phyloP scores from a whole-genome alignment of 1,140 invertebrate species.

The Hyles euphorbiae region DNA sequence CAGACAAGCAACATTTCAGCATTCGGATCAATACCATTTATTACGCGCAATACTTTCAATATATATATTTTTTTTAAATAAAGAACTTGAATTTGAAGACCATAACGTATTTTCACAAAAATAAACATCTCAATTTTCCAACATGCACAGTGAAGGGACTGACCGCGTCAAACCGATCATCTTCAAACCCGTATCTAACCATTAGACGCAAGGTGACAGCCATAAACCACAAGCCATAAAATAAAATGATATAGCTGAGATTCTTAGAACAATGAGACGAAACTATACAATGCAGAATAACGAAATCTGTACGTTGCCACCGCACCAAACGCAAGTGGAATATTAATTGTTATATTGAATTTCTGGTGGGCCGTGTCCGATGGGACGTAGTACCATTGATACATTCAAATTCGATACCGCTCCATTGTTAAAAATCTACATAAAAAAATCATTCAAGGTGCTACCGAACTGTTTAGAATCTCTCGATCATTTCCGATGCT shows the following conservation, averaged over 20 bases:
- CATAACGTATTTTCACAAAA: no score
- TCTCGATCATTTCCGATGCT: no score
- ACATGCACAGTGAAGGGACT: no score
- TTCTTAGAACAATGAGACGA: constrained; percentile 15
- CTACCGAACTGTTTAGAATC: no score
- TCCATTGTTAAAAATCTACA: neutral
- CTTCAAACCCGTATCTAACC: neutral
- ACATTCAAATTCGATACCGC: constrained; percentile 20
- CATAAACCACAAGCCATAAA: constrained; percentile 26
- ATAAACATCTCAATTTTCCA: no score
- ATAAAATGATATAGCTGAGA: constrained; percentile 12
- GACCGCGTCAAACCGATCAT: no score
- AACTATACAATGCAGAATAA: constrained; percentile 9
- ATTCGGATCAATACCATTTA: no score
- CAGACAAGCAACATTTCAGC: no score
- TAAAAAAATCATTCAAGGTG: no score
- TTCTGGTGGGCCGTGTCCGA: constrained; percentile 23
- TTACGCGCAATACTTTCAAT: no score
- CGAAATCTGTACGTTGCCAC: constrained; percentile 9
- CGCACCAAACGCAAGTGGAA: constrained; percentile 27
- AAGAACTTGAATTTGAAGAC: no score
- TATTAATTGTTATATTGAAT: constrained; percentile 39
- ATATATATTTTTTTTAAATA: no score
- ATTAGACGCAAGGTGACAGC: constrained; percentile 25
- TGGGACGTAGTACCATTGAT: constrained; percentile 16